A percentile compares a stretch with the other conserved stretches of the same genome.
These are phyloP conservation scores for Bubalus kerabau DNA, from an alignment of 2,113 vertebrate species.

Conservation along the genomic window DNA sequence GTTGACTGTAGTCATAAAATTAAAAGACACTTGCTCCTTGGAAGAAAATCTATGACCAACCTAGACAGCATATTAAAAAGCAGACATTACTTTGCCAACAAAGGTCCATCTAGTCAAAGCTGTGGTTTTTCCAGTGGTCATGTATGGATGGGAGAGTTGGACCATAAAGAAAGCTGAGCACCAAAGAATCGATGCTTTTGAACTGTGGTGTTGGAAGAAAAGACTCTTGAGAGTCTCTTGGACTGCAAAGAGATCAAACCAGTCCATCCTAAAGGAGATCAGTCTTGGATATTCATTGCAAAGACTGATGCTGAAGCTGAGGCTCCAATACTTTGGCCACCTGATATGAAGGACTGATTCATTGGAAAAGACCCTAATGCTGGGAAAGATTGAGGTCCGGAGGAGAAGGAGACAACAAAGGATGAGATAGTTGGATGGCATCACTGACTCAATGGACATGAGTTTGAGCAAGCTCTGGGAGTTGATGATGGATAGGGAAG, in stretches of 20 bases:
- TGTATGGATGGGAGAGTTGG: neutral
- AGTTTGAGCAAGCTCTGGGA: neutral
- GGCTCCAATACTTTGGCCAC: neutral
- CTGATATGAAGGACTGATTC: neutral
- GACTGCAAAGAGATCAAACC: neutral
- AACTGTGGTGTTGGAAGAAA: neutral
- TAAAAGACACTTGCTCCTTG: neutral
- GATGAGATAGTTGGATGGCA: neutral
- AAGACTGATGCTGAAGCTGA: neutral
- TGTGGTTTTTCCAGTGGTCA: neutral
- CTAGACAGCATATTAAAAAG: neutral
- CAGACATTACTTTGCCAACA: neutral
- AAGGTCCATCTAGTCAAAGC: neutral
- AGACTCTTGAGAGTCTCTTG: neutral
- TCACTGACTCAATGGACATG: neutral
- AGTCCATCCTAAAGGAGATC: neutral
- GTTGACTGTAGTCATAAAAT: neutral
- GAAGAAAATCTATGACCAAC: neutral
- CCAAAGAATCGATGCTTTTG: neutral
- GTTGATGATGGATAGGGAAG: neutral
- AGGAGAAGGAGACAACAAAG: neutral
- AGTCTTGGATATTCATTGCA: neutral
- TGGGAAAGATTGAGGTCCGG: neutral
- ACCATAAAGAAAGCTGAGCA: neutral
- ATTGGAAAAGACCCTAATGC: neutral